Percentiles rank a stretch among this genome's conserved stretches.
These are phyloP conservation scores for Scophthalmus maximus DNA, from an alignment of 2,113 vertebrate genomes.

Conservation along the genomic window DNA sequence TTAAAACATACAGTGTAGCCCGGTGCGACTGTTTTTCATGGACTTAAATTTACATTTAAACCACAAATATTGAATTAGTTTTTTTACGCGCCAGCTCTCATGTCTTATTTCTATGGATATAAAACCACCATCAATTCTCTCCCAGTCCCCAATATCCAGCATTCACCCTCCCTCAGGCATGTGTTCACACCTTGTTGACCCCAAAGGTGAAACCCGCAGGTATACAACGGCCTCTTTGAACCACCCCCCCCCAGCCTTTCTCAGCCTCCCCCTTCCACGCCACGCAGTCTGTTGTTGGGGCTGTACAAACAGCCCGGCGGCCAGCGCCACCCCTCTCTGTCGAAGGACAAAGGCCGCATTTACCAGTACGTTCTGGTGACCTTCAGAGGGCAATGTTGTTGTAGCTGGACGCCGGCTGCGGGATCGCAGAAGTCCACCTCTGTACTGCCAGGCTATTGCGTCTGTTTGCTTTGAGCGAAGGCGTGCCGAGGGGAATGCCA, in stretches of 20 bases:
- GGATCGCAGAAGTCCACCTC: conserved; percentile 45
- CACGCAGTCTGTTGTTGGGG: conserved; percentile 42
- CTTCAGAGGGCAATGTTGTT: conserved; percentile 81
- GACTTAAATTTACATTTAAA: neutral
- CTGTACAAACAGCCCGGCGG: conserved; percentile 62
- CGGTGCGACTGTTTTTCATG: too few relatives aligned
- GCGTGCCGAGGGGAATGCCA: conserved; percentile 41
- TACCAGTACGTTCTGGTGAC: conserved; percentile 80
- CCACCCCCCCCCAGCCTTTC: conserved; percentile 19
- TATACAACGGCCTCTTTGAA: conserved; percentile 59
- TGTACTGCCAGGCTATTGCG: conserved; percentile 33
- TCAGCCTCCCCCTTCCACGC: conserved; percentile 29
- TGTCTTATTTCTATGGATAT: neutral
- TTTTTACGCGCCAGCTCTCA: too few relatives aligned
- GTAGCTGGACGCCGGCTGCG: conserved; percentile 63
- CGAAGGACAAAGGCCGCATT: conserved; percentile 76
- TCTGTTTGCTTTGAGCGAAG: conserved; percentile 40
- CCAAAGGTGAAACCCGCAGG: conserved; percentile 69
- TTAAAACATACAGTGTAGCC: neutral
- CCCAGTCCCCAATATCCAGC: too few relatives aligned
- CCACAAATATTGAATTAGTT: too few relatives aligned
- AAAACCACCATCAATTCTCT: too few relatives aligned
- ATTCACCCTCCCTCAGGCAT: conserved; percentile 17
- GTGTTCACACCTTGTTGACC: conserved; percentile 71
- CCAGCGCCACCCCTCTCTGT: conserved; percentile 34